phyloP scores from a whole-genome alignment of 2,113 vertebrate species.

The Mus musculus region GRCm39 chr13:29264501-29265000 shows the following conservation, averaged over 20 bases:
- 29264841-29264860: not conserved
- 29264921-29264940: not conserved
- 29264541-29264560: not conserved
- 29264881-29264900: not conserved
- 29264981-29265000: constrained; percentile 28
- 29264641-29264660: not conserved
- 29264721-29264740: not conserved
- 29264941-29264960: not conserved
- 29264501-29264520: not conserved
- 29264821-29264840: too few relatives aligned
- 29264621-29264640: too few relatives aligned
- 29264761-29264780: not conserved
- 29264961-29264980: not conserved
- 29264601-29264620: not conserved
- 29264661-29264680: not conserved
- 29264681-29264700: not conserved
- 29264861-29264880: not conserved
- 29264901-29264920: not conserved
- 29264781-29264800: not conserved
- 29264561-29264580: constrained; percentile 29
- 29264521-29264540: not conserved
- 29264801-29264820: not conserved
- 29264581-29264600: not conserved
- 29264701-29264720: not conserved
- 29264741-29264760: not conserved